These are phyloP conservation scores for Rachycentron canadum DNA, from an alignment of 2,797 vertebrate species.

Conservation along the genomic window DNA sequence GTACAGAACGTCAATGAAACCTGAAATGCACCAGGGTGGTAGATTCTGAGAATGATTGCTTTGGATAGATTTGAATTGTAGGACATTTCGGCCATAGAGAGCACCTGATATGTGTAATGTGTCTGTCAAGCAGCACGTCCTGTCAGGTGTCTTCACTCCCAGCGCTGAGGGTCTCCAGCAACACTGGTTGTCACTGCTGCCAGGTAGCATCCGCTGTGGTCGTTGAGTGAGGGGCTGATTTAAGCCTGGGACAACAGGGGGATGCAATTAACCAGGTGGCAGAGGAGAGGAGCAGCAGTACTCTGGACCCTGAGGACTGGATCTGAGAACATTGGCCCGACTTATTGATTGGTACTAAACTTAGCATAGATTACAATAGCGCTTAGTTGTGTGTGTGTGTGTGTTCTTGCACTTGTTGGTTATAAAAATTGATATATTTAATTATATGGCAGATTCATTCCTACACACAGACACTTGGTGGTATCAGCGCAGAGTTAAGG, in stretches of 20 bases:
- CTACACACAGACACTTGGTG: not conserved
- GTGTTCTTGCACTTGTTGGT: constrained; percentile 1
- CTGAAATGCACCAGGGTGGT: constrained; percentile 51
- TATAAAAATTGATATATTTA: constrained; percentile 46
- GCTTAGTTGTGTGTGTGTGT: constrained; percentile 1
- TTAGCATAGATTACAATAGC: constrained; percentile 49
- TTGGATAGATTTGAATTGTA: constrained; percentile 62
- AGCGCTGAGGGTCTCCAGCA: not conserved
- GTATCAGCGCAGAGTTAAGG: not conserved
- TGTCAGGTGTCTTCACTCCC: constrained; percentile 24
- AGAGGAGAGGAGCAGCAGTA: constrained; percentile 47
- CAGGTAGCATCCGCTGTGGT: constrained; percentile 17
- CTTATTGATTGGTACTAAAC: constrained; percentile 69
- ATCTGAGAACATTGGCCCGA: constrained; percentile 61
- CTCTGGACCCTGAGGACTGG: constrained; percentile 52
- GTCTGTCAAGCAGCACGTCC: constrained; percentile 14
- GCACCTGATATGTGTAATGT: constrained; percentile 40
- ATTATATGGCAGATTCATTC: not conserved
- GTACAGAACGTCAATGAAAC: constrained; percentile 61
- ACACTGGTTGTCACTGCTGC: constrained; percentile 21
- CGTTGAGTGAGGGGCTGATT: constrained; percentile 27
- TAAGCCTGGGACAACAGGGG: constrained; percentile 55
- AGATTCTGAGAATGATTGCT: constrained; percentile 70
- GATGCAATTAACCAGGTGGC: constrained; percentile 62
- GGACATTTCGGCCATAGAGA: constrained; percentile 54